These are phyloP conservation scores for Nemurella pictetii DNA, from an alignment of 2,888 invertebrate genomes.

Conservation along the genomic window DNA sequence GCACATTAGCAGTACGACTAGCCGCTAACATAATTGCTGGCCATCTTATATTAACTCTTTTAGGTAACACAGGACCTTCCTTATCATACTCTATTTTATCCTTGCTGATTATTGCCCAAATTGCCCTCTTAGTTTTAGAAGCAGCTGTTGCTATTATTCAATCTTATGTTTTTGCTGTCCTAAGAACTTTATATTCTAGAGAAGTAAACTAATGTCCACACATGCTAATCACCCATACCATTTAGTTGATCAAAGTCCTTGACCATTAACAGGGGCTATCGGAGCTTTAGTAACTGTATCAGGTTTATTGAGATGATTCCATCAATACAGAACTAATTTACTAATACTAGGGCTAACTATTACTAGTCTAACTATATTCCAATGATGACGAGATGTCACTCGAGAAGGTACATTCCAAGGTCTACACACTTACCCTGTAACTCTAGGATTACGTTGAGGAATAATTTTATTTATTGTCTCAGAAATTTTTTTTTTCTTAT, in stretches of 20 bases:
- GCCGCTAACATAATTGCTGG: slow-evolving; percentile 79
- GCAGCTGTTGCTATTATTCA: slow-evolving; percentile 66
- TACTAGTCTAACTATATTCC: slow-evolving; percentile 59
- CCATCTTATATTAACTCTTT: slow-evolving; percentile 66
- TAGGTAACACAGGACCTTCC: slow-evolving; percentile 55
- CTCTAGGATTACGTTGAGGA: slow-evolving; percentile 65
- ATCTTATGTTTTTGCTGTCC: slow-evolving; percentile 67
- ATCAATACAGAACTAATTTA: slow-evolving; percentile 58
- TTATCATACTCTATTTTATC: slow-evolving; percentile 49
- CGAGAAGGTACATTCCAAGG: slow-evolving; percentile 71
- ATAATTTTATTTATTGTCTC: slow-evolving; percentile 75
- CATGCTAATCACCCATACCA: slow-evolving; percentile 66
- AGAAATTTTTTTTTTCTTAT: slow-evolving; percentile 65
- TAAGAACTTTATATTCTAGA: slow-evolving; percentile 68
- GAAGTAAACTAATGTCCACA: slow-evolving; percentile 64
- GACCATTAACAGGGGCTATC: slow-evolving; percentile 64
- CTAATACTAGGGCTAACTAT: slow-evolving; percentile 57
- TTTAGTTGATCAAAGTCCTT: slow-evolving; percentile 67
- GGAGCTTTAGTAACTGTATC: slow-evolving; percentile 60
- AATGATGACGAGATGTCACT: slow-evolving; percentile 72
- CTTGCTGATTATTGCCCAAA: slow-evolving; percentile 56
- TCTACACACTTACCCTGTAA: slow-evolving; percentile 62
- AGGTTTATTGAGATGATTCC: slow-evolving; percentile 65
- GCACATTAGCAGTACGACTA: slow-evolving; percentile 70
- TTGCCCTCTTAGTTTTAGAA: slow-evolving; percentile 60